phyloP scores from a whole-genome alignment of 1,140 invertebrate species.

The Drosophila fuyamai region DNA sequence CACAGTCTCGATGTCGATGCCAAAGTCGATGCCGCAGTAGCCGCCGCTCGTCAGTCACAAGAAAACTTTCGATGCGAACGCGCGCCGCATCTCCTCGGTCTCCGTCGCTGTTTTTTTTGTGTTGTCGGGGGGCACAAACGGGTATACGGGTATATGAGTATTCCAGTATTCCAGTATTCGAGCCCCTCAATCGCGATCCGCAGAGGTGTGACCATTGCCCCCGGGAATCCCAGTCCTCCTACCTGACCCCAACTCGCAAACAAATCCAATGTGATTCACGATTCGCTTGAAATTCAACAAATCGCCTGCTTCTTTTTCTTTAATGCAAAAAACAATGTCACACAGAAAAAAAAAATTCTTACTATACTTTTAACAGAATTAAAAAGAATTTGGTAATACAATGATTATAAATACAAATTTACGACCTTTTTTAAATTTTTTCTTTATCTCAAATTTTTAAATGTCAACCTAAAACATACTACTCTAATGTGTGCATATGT shows the following conservation, averaged over 20 bases:
- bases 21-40: constrained; percentile 32
- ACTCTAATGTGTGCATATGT: too few species aligned
- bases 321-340: background rate
- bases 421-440: too few species aligned
- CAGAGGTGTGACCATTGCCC: constrained; percentile 43
- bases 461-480: too few species aligned
- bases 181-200: constrained; percentile 31
- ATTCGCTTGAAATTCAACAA: constrained; percentile 36
- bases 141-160: background rate
- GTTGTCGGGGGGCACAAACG: constrained; percentile 17
- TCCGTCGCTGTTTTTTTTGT: constrained; percentile 7
- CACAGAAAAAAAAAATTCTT: background rate
- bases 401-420: too few species aligned
- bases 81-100: constrained; percentile 37
- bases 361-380: too few species aligned
- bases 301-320: constrained; percentile 1
- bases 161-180: background rate
- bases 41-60: constrained; percentile 46
- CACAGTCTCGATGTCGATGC: background rate
- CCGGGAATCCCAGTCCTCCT: constrained; percentile 7
- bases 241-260: constrained; percentile 23
- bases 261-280: constrained; percentile 30
- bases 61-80: constrained; percentile 72
- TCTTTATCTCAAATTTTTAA: too few species aligned
- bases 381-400: too few species aligned